Conservation (phyloP, 2,113 vertebrate species). For the Naja naja region DNA sequence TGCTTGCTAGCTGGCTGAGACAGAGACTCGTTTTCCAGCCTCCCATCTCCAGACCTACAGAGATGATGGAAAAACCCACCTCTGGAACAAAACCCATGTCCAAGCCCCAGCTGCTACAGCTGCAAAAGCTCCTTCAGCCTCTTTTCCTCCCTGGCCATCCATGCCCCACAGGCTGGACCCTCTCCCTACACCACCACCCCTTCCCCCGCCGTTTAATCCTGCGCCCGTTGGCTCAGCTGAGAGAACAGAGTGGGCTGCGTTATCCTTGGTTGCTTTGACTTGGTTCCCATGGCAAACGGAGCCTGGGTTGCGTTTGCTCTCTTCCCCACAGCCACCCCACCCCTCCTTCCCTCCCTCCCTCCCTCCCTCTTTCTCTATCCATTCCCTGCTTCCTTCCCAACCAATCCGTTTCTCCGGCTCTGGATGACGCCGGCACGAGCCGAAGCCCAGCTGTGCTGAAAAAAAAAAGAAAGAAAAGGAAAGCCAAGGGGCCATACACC, state of each 20-base stretch:
- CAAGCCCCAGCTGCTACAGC: too few relatives aligned
- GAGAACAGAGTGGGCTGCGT: background rate
- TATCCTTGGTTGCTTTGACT: background rate
- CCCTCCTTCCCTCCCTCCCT: too few relatives aligned
- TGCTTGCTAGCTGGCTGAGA: background rate
- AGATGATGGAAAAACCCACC: background rate
- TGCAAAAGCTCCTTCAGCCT: background rate
- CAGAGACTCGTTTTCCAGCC: rapidly evolving
- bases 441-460: background rate
- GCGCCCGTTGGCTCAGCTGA: background rate
- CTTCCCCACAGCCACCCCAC: background rate
- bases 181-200: background rate
- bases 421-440: slow-evolving; percentile 19
- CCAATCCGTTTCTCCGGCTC: slow-evolving; percentile 41
- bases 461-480: too few relatives aligned
- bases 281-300: background rate
- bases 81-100: background rate
- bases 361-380: background rate
- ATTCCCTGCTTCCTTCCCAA: background rate
- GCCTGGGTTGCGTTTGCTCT: background rate
- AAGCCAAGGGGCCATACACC: slow-evolving; percentile 23
- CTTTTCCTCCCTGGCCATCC: background rate
- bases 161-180: background rate
- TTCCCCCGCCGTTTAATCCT: background rate
- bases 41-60: background rate